A percentile compares a stretch with the other conserved stretches of the same genome.
Evolutionary conservation across 2,797 vertebrate species (phyloP).

Genomic region (Cynopterus sphinx): DNA sequence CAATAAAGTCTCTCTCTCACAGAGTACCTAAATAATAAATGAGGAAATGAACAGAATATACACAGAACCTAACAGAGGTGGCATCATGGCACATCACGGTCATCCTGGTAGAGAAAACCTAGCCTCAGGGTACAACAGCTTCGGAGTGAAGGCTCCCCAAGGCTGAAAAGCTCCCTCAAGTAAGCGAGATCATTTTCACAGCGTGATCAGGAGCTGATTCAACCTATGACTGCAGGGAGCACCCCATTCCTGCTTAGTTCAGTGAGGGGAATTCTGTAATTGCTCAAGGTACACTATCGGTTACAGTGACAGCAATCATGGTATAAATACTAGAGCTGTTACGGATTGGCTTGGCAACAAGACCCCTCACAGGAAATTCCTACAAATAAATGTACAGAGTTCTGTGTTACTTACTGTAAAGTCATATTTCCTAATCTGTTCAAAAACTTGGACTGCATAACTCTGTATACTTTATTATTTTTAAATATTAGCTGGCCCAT

Average conservation of each 20-base stretch:
- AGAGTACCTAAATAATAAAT: not conserved
- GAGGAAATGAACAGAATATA: not conserved
- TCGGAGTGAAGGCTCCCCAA: not conserved
- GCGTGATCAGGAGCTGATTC: not conserved
- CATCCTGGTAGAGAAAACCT: not conserved
- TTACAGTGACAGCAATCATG: not conserved
- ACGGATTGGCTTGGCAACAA: not conserved
- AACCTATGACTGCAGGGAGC: too few species aligned
- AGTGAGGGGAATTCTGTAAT: accelerated
- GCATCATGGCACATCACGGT: not conserved
- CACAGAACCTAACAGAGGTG: not conserved
- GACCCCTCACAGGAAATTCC: not conserved
- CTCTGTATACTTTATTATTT: not conserved
- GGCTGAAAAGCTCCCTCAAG: not conserved
- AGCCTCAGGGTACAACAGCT: not conserved
- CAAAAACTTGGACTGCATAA: not conserved
- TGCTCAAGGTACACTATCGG: not conserved
- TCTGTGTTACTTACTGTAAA: not conserved
- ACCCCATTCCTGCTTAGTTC: accelerated
- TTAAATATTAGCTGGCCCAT: not conserved
- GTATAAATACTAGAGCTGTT: accelerated
- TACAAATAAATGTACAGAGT: not conserved
- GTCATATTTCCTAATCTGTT: not conserved
- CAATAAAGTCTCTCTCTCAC: not conserved
- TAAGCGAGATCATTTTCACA: not conserved